A percentile compares a stretch with the other conserved stretches of the same genome.
These are phyloP conservation scores for Polymixis flavicincta DNA, from an alignment of 2,888 invertebrate genomes.

Conservation along the genomic window DNA sequence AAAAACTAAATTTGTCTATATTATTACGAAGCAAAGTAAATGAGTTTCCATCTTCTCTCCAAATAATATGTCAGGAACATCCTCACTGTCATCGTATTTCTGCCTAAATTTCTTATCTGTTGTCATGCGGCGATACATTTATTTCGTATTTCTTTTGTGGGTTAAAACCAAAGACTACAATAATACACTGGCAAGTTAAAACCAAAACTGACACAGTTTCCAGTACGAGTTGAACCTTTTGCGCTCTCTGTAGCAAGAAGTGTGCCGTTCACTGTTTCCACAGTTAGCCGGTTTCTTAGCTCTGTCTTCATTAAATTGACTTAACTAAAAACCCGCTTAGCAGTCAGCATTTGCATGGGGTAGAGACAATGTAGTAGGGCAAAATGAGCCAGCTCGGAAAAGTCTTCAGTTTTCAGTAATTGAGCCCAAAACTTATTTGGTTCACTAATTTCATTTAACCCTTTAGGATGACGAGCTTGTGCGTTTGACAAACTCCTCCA, in stretches of 20 bases:
- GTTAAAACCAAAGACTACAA: no score
- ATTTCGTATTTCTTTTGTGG: slow-evolving; percentile 1
- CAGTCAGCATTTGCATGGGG: slow-evolving; percentile 1
- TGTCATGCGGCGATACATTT: slow-evolving; percentile 7
- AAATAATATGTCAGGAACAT: slow-evolving; percentile 11
- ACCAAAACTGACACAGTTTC: slow-evolving; percentile 3
- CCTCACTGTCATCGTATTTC: background rate
- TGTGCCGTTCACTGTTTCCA: background rate
- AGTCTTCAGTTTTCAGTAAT: slow-evolving; percentile 49
- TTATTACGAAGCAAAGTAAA: background rate
- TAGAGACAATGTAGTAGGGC: slow-evolving; percentile 8
- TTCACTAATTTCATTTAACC: slow-evolving; percentile 30
- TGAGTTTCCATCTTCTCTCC: background rate
- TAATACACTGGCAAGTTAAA: no score
- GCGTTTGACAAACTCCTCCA: slow-evolving; percentile 23
- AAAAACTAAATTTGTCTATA: background rate
- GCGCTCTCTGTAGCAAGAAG: background rate
- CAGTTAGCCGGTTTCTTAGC: background rate
- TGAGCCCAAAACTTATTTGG: slow-evolving; percentile 49
- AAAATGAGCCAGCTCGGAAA: slow-evolving; percentile 45
- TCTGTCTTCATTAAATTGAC: slow-evolving; percentile 2
- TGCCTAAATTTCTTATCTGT: background rate
- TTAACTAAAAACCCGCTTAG: slow-evolving; percentile 3
- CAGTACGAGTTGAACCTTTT: background rate
- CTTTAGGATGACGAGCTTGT: slow-evolving; percentile 37